Conservation (phyloP, 2,888 invertebrate species). For the Clanis bilineata region DNA sequence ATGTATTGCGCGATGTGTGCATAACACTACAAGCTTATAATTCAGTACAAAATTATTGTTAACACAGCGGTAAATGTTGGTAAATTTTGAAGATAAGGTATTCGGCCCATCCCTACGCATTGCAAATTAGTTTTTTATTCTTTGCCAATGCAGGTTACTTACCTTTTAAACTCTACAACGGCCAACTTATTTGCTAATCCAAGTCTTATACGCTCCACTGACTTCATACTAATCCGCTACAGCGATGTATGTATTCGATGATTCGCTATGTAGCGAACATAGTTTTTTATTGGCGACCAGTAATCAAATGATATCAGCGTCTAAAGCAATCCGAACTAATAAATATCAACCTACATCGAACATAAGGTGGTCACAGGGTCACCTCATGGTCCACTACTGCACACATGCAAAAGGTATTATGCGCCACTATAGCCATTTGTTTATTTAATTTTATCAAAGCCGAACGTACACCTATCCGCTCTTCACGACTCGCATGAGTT, state of each 20-base stretch:
- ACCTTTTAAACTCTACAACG: not conserved
- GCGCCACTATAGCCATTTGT: too few relatives aligned
- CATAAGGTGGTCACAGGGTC: constrained; percentile 7
- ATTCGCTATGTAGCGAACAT: not conserved
- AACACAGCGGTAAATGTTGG: too few relatives aligned
- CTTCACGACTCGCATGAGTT: too few relatives aligned
- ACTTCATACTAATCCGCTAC: not conserved
- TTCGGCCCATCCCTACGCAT: too few relatives aligned
- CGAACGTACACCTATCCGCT: too few relatives aligned
- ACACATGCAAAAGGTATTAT: not conserved
- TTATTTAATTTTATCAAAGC: too few relatives aligned
- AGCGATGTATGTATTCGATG: not conserved
- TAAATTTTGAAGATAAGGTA: too few relatives aligned
- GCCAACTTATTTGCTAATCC: not conserved
- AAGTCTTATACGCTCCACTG: not conserved
- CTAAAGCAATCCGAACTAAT: constrained; percentile 2
- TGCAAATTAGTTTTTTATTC: too few relatives aligned
- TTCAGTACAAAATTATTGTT: too few relatives aligned
- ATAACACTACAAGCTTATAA: too few relatives aligned
- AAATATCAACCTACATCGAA: constrained; percentile 7
- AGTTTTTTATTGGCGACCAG: not conserved
- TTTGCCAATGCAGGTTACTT: not conserved
- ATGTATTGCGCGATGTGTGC: too few relatives aligned
- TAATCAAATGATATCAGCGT: constrained; percentile 1
- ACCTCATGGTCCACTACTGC: constrained; percentile 6